phyloP scores from a whole-genome alignment of 1,140 invertebrate species.

The Lysiphlebus fabarum region DNA sequence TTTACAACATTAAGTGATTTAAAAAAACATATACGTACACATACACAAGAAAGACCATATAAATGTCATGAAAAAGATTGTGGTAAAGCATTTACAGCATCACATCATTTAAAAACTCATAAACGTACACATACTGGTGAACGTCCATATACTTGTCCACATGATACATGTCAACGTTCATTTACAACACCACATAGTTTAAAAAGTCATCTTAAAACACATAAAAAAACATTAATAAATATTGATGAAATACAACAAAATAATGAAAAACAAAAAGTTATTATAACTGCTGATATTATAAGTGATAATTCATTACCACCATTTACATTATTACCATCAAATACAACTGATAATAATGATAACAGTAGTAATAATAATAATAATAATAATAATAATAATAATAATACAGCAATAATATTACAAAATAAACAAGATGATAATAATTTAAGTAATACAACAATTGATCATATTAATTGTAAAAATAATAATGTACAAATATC shows the following conservation, averaged over 20 bases:
- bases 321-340: neutral
- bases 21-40: slow-evolving; percentile 88
- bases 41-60: slow-evolving; percentile 89
- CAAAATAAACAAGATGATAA: too few relatives aligned
- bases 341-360: neutral
- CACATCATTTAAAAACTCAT: slow-evolving; percentile 90
- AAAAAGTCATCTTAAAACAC: slow-evolving; percentile 71
- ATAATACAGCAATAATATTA: too few relatives aligned
- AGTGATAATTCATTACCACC: slow-evolving; percentile 27
- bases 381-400: too few relatives aligned
- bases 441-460: too few relatives aligned
- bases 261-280: neutral
- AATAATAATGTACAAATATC: too few relatives aligned
- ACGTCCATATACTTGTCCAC: slow-evolving; percentile 74
- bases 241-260: slow-evolving; percentile 6
- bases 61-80: slow-evolving; percentile 81
- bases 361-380: neutral
- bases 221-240: slow-evolving; percentile 41
- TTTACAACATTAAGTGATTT: slow-evolving; percentile 93
- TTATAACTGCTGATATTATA: slow-evolving; percentile 26
- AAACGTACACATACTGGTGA: slow-evolving; percentile 63
- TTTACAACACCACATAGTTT: slow-evolving; percentile 80
- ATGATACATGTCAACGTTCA: slow-evolving; percentile 68
- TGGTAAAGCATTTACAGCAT: slow-evolving; percentile 87
- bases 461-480: too few relatives aligned